Base-by-base conservation (phyloP, 1,140 invertebrate genomes). In the Psix sp. region DNA sequence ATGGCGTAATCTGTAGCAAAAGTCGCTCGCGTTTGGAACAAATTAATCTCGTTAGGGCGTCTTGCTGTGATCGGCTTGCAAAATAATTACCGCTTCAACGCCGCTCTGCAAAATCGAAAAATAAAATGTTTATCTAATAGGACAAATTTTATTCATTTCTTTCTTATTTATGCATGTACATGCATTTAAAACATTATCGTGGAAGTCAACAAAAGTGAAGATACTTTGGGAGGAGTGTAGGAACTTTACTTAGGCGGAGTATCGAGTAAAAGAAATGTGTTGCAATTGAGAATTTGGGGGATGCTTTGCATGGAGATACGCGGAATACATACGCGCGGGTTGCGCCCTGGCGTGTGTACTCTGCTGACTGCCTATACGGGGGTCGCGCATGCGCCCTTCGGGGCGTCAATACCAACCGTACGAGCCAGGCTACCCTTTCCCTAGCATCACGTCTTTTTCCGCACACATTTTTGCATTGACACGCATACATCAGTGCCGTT, bases 11-110 rank as follows among this genome's bases (percentile, higher is more conserved):
- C 79, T 81, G 81, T 76, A 73, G 79, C 77, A 66, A 21, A 48
- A 82, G 79, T 80, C 77, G 77, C 77, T 83, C 78, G 79, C 77
- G 78, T 81, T 82, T 84, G 81, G 83, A 83, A 83, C 81, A 83
- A 83, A 84, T 84, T 84, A 84, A 84, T 84, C 81, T 84, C 80
- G 79, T 84, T 84, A 62, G 67, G 74, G 65, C 43, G 36, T 18
- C 43, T 49, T 73, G 59, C 52, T 38, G 51, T 29, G 17, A 52
- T 54, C 43, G 35, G 5, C 9, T n/a, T n/a, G n/a, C n/a, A n/a
- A n/a, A n/a, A n/a, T n/a, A n/a, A n/a, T n/a, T n/a, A n/a, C n/a
- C n/a, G n/a, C n/a, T n/a, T n/a, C n/a, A n/a, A n/a, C n/a, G n/a
- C n/a, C n/a, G n/a, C n/a, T n/a, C n/a, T n/a, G n/a, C n/a, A n/a